These are phyloP conservation scores for Whitmania pigra DNA, from an alignment of 1,140 invertebrate species.

Conservation along the genomic window DNA sequence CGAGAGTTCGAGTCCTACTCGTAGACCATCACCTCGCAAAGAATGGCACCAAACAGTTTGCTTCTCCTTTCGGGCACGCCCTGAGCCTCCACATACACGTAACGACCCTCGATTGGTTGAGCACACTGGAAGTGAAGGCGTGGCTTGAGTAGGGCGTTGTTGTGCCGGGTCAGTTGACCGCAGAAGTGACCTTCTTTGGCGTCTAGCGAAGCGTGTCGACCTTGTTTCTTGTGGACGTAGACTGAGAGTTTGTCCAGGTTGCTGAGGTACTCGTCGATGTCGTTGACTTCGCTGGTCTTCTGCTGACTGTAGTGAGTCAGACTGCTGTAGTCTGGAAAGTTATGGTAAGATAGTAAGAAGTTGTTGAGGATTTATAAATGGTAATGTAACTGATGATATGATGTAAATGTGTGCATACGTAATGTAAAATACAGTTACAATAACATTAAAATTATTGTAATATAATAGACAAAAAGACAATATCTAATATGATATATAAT, in stretches of 20 bases:
- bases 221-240: constrained; percentile 39
- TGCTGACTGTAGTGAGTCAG: constrained; percentile 24
- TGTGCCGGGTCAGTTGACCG: constrained; percentile 44
- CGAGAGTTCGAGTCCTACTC: constrained; percentile 18
- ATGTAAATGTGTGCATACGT: not conserved
- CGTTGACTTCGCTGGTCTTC: constrained; percentile 38
- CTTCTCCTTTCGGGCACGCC: constrained; percentile 46
- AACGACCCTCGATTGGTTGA: constrained; percentile 43
- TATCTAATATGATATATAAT: too few relatives aligned
- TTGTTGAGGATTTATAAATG: constrained; percentile 32
- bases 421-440: too few relatives aligned
- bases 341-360: constrained; percentile 36
- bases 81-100: constrained; percentile 47
- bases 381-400: not conserved
- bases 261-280: constrained; percentile 43
- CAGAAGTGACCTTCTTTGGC: constrained; percentile 43
- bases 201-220: constrained; percentile 34
- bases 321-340: not conserved
- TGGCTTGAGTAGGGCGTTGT: constrained; percentile 46
- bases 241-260: constrained; percentile 48
- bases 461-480: too few relatives aligned
- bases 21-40: constrained; percentile 51
- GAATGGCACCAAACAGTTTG: constrained; percentile 46
- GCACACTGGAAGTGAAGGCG: constrained; percentile 46
- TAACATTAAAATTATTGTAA: not conserved